Percentiles rank a stretch among this genome's conserved stretches.
Evolutionary conservation across 1,140 invertebrate genomes (phyloP).

Genomic region (Pristionchus pacificus): DNA sequence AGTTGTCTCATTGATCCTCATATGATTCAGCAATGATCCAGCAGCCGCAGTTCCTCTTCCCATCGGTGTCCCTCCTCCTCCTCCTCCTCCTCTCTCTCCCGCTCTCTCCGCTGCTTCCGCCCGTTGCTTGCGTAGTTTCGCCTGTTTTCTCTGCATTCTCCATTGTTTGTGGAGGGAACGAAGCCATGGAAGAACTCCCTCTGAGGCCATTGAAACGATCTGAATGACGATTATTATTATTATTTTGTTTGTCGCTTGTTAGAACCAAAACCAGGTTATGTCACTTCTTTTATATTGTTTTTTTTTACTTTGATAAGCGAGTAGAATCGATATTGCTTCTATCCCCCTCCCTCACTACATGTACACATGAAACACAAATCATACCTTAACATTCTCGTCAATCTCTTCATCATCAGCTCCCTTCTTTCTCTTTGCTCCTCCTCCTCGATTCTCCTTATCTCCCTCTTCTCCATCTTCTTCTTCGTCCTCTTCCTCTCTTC

Average conservation of each 20-base stretch:
- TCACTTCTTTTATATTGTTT: conserved; percentile 10
- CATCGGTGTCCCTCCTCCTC: conserved; percentile 1
- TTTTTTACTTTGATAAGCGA: neutral
- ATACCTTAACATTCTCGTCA: neutral
- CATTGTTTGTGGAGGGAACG: conserved; percentile 18
- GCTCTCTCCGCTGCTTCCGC: neutral
- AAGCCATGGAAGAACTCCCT: conserved; percentile 39
- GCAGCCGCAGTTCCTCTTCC: no score
- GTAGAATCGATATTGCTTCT: neutral
- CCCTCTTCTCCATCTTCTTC: neutral
- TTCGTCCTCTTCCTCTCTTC: neutral
- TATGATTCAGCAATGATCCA: no score
- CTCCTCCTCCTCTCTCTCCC: conserved; percentile 15
- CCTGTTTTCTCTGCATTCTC: conserved; percentile 15
- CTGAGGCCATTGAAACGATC: conserved; percentile 37
- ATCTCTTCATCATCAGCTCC: neutral
- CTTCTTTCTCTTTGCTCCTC: no score
- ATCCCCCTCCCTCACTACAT: neutral
- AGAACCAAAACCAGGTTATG: conserved; percentile 1
- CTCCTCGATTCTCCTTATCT: neutral
- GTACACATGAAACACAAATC: neutral
- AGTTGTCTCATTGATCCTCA: no score
- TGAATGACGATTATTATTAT: neutral
- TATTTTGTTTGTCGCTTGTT: neutral
- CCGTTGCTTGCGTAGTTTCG: neutral